Percentiles rank a stretch among this genome's conserved stretches.
Conservation (phyloP, 2,113 vertebrate species). For the human (Homo sapiens) region GRCh38 chr14:64103001-64103500, state of each 20-base stretch:
- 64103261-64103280: background rate
- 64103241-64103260: background rate
- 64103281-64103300: background rate
- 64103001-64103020: background rate
- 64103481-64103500: accelerated
- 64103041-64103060: background rate
- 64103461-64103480: background rate
- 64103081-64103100: background rate
- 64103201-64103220: background rate
- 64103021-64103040: background rate
- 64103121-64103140: background rate
- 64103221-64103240: background rate
- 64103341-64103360: background rate
- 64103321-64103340: no score
- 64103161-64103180: background rate
- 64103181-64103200: background rate
- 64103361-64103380: background rate
- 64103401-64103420: background rate
- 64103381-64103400: background rate
- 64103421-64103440: background rate
- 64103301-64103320: background rate
- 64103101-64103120: background rate
- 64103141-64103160: background rate
- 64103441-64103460: background rate
- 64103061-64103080: background rate